These are phyloP conservation scores for Symphodus melops DNA, from an alignment of 2,113 vertebrate species.

Conservation along the genomic window DNA sequence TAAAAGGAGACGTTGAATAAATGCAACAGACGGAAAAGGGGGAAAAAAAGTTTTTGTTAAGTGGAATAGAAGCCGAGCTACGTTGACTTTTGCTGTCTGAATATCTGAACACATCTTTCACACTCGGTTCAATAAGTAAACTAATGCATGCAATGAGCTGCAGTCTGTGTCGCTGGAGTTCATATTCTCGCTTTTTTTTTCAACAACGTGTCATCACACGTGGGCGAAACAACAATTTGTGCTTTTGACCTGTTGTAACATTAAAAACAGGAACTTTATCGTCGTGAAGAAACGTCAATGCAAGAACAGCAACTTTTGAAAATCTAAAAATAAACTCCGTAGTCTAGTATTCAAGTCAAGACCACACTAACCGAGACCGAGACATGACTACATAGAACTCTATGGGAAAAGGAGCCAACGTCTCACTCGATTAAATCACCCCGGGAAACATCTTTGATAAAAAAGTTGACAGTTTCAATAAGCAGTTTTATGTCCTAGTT, in stretches of 20 bases:
- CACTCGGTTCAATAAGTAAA: conserved; percentile 29
- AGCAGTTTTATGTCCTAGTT: no score
- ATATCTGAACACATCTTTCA: conserved; percentile 23
- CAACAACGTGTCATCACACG: conserved; percentile 12
- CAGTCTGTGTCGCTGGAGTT: conserved; percentile 9
- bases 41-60: conserved; percentile 13
- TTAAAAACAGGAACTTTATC: conserved; percentile 28
- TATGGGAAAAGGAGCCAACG: no score
- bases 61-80: conserved; percentile 31
- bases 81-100: conserved; percentile 32
- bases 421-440: no score
- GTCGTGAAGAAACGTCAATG: conserved; percentile 8
- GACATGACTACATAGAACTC: no score
- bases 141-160: conserved; percentile 8
- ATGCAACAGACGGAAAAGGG: conserved; percentile 17
- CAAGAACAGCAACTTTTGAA: neutral
- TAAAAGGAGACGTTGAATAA: conserved; percentile 47
- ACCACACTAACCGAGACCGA: no score
- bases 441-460: no score
- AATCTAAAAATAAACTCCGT: no score
- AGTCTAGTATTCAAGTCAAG: no score
- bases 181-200: conserved; percentile 10
- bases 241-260: conserved; percentile 37
- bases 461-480: no score
- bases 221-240: conserved; percentile 55